Percentiles rank a stretch among this genome's conserved stretches.
phyloP scores from a whole-genome alignment of 2,888 invertebrate species.

The Volucella zonaria region DNA sequence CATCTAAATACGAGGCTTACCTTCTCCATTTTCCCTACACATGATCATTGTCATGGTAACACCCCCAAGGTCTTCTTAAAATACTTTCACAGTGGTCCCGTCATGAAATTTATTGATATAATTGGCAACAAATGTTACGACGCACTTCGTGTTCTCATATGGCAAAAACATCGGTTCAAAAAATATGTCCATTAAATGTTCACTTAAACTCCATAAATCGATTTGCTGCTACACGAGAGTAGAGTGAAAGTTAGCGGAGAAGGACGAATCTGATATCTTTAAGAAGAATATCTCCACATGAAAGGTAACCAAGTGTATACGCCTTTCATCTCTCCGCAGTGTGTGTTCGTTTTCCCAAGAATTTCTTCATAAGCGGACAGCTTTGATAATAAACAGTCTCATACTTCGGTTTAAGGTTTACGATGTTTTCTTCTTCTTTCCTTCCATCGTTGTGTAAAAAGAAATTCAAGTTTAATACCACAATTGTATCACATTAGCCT shows the following conservation, averaged over 20 bases:
- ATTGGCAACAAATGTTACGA: too few relatives aligned
- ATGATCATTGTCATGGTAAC: too few relatives aligned
- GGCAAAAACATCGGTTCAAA: too few relatives aligned
- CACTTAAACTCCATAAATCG: conserved; percentile 6
- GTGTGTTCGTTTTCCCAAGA: background rate
- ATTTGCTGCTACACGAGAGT: background rate
- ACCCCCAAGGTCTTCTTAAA: too few relatives aligned
- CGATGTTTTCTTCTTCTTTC: background rate
- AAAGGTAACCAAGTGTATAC: conserved; percentile 24
- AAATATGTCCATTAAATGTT: background rate
- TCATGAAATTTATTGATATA: too few relatives aligned
- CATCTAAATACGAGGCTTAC: too few relatives aligned
- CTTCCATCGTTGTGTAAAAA: background rate
- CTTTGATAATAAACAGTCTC: conserved; percentile 24
- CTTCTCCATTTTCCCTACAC: too few relatives aligned
- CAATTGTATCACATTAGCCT: conserved; percentile 40
- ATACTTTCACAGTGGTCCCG: too few relatives aligned
- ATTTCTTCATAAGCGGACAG: conserved; percentile 23
- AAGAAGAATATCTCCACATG: conserved; percentile 3
- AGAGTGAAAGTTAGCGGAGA: background rate
- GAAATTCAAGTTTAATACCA: conserved; percentile 29
- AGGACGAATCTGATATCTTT: background rate
- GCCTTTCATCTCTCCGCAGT: background rate
- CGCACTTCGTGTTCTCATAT: too few relatives aligned
- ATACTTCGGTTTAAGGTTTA: background rate